Evolutionary conservation across 2,113 vertebrate species (phyloP).

Genomic region (Megalops atlanticus): DNA sequence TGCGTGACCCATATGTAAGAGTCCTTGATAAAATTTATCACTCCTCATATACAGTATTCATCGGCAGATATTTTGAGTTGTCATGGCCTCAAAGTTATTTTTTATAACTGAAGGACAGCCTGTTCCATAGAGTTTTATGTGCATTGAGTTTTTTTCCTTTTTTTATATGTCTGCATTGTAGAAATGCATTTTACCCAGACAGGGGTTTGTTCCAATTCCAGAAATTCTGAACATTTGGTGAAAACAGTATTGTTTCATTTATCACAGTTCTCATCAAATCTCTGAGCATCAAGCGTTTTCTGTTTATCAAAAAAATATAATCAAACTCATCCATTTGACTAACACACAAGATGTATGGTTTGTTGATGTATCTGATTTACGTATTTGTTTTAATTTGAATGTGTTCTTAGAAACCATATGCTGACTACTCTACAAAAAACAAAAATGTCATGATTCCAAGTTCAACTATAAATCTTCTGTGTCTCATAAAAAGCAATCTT

Average conservation of each 20-base stretch:
- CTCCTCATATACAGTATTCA: neutral
- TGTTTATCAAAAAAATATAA: neutral
- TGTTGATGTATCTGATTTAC: neutral
- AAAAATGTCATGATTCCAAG: neutral
- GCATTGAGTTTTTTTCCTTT: slow-evolving; percentile 39
- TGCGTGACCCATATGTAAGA: slow-evolving; percentile 22
- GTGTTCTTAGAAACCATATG: neutral
- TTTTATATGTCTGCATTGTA: slow-evolving; percentile 43
- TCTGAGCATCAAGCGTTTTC: neutral
- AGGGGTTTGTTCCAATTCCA: neutral
- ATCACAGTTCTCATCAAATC: neutral
- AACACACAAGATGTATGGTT: neutral
- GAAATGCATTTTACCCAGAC: neutral
- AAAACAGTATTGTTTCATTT: neutral
- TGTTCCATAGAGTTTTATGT: slow-evolving; percentile 42
- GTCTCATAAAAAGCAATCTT: slow-evolving; percentile 9
- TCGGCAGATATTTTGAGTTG: neutral
- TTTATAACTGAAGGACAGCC: slow-evolving; percentile 29
- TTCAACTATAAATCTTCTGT: slow-evolving; percentile 20
- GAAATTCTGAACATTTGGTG: slow-evolving; percentile 3
- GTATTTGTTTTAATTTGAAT: neutral
- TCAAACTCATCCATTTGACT: neutral
- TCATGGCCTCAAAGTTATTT: slow-evolving; percentile 30
- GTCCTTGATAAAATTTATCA: neutral
- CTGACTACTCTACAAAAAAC: neutral